These are phyloP conservation scores for Coelopa frigida DNA, from an alignment of 1,140 invertebrate genomes.

Conservation along the genomic window DNA sequence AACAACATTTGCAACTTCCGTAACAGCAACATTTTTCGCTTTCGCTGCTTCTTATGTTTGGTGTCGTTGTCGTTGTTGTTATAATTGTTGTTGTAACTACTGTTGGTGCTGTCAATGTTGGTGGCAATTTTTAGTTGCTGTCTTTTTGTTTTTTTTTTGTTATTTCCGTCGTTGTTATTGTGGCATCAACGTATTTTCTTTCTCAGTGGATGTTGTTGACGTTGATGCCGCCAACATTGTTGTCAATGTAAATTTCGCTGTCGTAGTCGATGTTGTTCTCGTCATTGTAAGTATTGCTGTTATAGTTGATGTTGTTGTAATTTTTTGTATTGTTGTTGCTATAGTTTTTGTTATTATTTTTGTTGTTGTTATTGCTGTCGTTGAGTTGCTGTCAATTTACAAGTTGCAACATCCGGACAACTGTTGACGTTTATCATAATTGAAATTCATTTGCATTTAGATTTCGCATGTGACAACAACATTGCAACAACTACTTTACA, in stretches of 20 bases:
- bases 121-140: neutral
- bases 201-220: neutral
- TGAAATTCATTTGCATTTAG: conserved; percentile 41
- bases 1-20: too few relatives aligned
- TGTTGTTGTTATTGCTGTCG: neutral
- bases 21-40: too few relatives aligned
- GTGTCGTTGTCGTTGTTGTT: neutral
- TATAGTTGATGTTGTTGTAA: neutral
- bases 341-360: neutral
- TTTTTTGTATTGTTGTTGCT: neutral
- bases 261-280: neutral
- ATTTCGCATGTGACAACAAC: conserved; percentile 19
- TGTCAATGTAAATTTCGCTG: neutral
- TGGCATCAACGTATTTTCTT: conserved; percentile 6
- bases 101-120: conserved; percentile 3
- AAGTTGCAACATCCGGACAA: conserved; percentile 40
- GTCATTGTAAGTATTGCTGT: neutral
- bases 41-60: neutral
- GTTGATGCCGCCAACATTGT: neutral
- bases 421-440: conserved; percentile 44
- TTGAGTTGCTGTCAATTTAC: conserved; percentile 15
- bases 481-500: too few relatives aligned
- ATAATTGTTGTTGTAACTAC: conserved; percentile 3
- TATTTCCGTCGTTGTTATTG: neutral
- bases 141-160: neutral